These are phyloP conservation scores for Labeo calbasu DNA, from an alignment of 2,797 vertebrate genomes.

Conservation along the genomic window DNA sequence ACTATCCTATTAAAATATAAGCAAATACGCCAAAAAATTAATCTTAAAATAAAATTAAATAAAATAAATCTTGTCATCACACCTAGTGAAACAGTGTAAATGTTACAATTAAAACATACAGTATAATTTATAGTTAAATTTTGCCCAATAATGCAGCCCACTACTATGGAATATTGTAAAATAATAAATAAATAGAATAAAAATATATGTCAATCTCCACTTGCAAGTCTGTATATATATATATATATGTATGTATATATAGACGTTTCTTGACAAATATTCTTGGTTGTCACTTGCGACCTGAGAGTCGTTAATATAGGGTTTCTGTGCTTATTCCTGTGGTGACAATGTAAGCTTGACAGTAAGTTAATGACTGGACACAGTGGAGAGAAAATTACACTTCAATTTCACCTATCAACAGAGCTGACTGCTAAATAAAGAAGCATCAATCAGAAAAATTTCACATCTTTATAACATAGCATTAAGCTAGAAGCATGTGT, in stretches of 20 bases:
- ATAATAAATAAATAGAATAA: not conserved
- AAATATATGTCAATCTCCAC: not conserved
- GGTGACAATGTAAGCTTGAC: not conserved
- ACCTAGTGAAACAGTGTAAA: not conserved
- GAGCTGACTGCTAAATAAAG: constrained; percentile 36
- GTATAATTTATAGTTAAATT: no score
- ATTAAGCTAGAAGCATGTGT: not conserved
- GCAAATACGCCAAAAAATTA: no score
- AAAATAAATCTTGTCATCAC: no score
- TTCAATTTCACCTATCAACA: constrained; percentile 32
- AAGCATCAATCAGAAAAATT: not conserved
- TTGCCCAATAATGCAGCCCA: not conserved
- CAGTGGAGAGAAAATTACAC: constrained; percentile 32
- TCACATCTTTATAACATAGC: not conserved
- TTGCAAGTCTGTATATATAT: no score
- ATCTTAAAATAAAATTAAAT: no score
- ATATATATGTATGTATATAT: not conserved
- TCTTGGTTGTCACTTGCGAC: not conserved
- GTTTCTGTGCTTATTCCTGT: not conserved
- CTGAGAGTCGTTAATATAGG: not conserved
- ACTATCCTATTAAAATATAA: no score
- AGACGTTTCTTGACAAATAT: not conserved
- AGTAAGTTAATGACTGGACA: constrained; percentile 37
- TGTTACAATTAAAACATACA: no score
- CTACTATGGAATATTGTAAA: not conserved